These are phyloP conservation scores for Tenthredo livida DNA, from an alignment of 2,888 invertebrate genomes.

Conservation along the genomic window DNA sequence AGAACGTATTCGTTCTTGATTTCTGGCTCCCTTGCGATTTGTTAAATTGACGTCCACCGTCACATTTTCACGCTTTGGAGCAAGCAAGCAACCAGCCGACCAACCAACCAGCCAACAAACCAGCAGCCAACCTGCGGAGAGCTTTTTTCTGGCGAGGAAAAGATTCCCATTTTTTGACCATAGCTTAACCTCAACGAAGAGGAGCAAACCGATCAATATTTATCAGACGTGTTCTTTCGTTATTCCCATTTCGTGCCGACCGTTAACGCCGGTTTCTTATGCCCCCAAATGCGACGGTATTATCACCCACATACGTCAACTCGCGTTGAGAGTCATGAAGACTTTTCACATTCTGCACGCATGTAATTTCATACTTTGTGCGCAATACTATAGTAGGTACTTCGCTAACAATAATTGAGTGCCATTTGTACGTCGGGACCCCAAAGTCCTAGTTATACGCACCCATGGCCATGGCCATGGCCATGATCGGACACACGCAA, in stretches of 20 bases:
- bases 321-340: neutral
- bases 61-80: slow-evolving; percentile 26
- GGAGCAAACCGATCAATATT: slow-evolving; percentile 19
- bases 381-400: neutral
- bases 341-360: neutral
- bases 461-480: neutral
- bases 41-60: slow-evolving; percentile 40
- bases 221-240: slow-evolving; percentile 23
- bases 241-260: neutral
- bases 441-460: neutral
- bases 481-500: neutral
- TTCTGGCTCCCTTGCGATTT: slow-evolving; percentile 27
- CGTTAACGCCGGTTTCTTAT: neutral
- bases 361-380: neutral
- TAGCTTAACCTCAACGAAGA: neutral
- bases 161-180: neutral
- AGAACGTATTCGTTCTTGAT: slow-evolving; percentile 31
- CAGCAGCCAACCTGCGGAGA: too few species aligned
- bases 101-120: too few species aligned
- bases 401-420: neutral
- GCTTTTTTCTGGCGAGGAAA: neutral
- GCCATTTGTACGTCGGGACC: neutral
- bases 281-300: neutral
- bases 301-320: neutral
- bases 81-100: neutral